Evolutionary conservation across 2,113 vertebrate species (phyloP).

Genomic region (Sciurus niger): DNA sequence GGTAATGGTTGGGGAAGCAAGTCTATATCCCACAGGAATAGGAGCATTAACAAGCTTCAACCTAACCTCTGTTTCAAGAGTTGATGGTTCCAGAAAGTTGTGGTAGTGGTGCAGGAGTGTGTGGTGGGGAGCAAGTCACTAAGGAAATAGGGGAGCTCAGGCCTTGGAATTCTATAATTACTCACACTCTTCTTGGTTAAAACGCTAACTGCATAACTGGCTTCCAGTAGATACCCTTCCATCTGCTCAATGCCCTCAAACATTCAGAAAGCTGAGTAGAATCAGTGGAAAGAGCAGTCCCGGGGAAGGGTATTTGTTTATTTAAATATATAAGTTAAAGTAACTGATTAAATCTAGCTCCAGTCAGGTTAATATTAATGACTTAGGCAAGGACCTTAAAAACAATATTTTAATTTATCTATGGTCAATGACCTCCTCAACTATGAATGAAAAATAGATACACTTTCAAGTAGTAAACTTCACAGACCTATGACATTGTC

Average conservation of each 20-base stretch:
- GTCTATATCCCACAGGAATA: neutral
- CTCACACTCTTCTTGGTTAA: neutral
- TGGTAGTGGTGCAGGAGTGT: neutral
- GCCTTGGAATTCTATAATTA: too few species aligned
- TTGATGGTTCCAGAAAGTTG: neutral
- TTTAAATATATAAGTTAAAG: neutral
- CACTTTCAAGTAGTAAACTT: neutral
- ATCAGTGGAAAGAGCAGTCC: neutral
- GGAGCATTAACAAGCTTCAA: neutral
- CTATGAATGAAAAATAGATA: conserved; percentile 56
- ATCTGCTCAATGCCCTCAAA: neutral
- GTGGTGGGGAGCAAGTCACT: neutral
- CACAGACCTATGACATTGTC: neutral
- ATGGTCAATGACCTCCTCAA: neutral
- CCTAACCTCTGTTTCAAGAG: neutral
- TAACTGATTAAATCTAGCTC: neutral
- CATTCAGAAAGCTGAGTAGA: neutral
- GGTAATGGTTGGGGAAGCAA: neutral
- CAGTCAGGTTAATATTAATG: neutral
- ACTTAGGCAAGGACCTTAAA: neutral
- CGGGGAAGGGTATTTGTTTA: neutral
- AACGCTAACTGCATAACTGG: neutral
- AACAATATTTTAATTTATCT: conserved; percentile 32
- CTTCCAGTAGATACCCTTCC: neutral
- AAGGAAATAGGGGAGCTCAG: neutral